Conservation (phyloP, 2,888 invertebrate species). For the Microctonus hyperodae region DNA sequence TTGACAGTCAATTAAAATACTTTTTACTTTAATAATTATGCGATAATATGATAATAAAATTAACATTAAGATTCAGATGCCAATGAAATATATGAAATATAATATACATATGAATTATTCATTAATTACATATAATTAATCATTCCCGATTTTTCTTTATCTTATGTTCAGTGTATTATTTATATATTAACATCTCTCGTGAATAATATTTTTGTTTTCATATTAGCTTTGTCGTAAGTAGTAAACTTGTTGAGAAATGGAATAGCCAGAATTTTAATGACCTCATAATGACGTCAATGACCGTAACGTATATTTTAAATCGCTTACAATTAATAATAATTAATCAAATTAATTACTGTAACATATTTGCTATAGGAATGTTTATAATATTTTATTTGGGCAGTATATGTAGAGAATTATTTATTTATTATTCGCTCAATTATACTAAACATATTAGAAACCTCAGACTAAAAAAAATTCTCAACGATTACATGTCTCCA, state of each 20-base stretch:
- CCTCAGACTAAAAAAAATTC: not conserved
- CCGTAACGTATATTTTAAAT: not conserved
- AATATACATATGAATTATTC: too few species aligned
- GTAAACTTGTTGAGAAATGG: slow-evolving; percentile 42
- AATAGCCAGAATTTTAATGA: slow-evolving; percentile 39
- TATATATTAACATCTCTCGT: not conserved
- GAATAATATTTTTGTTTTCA: not conserved
- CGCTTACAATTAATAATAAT: not conserved
- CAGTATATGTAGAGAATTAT: too few species aligned
- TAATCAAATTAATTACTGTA: slow-evolving; percentile 29
- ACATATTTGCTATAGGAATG: slow-evolving; percentile 35
- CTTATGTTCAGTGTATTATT: not conserved
- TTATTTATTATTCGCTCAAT: not conserved
- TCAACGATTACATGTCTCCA: not conserved
- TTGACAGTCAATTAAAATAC: slow-evolving; percentile 42
- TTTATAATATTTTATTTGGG: not conserved
- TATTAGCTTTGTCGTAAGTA: slow-evolving; percentile 22
- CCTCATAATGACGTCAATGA: slow-evolving; percentile 34
- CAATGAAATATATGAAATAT: not conserved
- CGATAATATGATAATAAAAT: slow-evolving; percentile 10
- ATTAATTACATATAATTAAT: not conserved
- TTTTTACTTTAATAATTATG: not conserved
- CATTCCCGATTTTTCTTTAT: not conserved
- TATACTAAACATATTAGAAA: not conserved
- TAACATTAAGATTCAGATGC: slow-evolving; percentile 15